phyloP scores from a whole-genome alignment of 2,797 vertebrate species.

The Melanotaenia maccullochi region DNA sequence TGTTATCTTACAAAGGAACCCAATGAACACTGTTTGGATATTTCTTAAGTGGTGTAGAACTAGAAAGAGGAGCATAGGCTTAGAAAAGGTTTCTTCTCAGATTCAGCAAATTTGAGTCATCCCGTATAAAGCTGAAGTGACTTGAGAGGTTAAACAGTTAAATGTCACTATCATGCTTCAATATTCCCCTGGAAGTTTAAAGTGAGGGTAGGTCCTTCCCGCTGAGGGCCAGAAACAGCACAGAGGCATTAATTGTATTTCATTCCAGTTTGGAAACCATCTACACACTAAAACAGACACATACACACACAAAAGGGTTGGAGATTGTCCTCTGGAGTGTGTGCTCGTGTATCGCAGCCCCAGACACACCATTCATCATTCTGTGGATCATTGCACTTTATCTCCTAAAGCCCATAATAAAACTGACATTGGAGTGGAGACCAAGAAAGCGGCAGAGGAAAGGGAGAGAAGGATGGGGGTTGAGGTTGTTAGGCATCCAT shows the following conservation, averaged over 20 bases:
- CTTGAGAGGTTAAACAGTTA: slow-evolving; percentile 31
- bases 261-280: slow-evolving; percentile 46
- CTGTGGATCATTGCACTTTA: slow-evolving; percentile 86
- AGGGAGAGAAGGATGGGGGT: slow-evolving; percentile 35
- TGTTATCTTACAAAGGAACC: slow-evolving; percentile 6
- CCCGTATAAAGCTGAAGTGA: slow-evolving; percentile 24
- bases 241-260: slow-evolving; percentile 61
- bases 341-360: slow-evolving; percentile 85
- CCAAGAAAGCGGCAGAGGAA: slow-evolving; percentile 54
- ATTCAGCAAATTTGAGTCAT: slow-evolving; percentile 8
- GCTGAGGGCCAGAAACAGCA: slow-evolving; percentile 24
- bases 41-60: neutral
- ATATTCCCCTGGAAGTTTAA: slow-evolving; percentile 34
- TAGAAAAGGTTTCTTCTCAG: neutral
- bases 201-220: slow-evolving; percentile 23
- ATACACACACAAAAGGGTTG: slow-evolving; percentile 52
- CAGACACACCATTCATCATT: slow-evolving; percentile 88
- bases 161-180: slow-evolving; percentile 12
- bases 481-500: slow-evolving; percentile 28
- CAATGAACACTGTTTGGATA: neutral
- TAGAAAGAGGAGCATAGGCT: neutral
- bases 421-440: slow-evolving; percentile 83
- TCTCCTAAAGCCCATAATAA: slow-evolving; percentile 88
- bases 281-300: slow-evolving; percentile 28
- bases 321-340: slow-evolving; percentile 82